A percentile compares a stretch with the other conserved stretches of the same genome.
Conservation (phyloP, 2,888 invertebrate genomes). For the Drosophila lacicola region DNA sequence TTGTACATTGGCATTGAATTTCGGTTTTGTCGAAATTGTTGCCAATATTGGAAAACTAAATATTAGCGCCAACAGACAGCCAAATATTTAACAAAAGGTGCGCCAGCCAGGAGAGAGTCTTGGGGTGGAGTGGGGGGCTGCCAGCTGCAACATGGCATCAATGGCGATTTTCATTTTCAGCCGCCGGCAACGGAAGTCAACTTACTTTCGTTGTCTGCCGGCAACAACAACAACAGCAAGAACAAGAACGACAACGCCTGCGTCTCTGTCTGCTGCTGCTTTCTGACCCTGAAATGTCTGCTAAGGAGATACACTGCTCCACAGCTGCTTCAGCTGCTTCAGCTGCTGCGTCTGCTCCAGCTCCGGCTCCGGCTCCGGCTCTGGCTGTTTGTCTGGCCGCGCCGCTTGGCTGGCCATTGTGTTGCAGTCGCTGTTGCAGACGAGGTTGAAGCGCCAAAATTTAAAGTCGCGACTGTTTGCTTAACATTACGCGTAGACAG, state of each 20-base stretch:
- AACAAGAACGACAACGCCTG: constrained; percentile 9
- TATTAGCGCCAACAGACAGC: constrained; percentile 42
- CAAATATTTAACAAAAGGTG: constrained; percentile 63
- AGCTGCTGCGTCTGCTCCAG: constrained; percentile 2
- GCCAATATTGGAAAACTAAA: constrained; percentile 36
- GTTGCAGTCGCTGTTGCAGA: constrained; percentile 46
- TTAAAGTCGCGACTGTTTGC: constrained; percentile 74
- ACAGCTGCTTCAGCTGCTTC: constrained; percentile 8
- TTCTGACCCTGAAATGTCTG: constrained; percentile 67
- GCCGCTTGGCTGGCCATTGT: constrained; percentile 63
- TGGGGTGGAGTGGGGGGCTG: not conserved
- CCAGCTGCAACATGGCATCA: constrained; percentile 14
- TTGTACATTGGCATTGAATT: constrained; percentile 70
- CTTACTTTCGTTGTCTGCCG: constrained; percentile 66
- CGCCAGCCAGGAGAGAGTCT: not conserved
- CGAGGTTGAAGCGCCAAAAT: constrained; percentile 28
- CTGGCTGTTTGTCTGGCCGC: constrained; percentile 50
- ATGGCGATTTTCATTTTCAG: constrained; percentile 69
- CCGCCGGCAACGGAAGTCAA: constrained; percentile 70
- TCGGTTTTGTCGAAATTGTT: constrained; percentile 48
- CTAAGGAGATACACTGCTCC: constrained; percentile 13
- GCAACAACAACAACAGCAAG: constrained; percentile 2
- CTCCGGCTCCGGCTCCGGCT: constrained; percentile 4
- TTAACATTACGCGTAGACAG: constrained; percentile 61
- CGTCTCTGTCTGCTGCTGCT: constrained; percentile 55